These are phyloP conservation scores for Tetragnatha versicolor DNA, from an alignment of 1,140 invertebrate species.

Conservation along the genomic window DNA sequence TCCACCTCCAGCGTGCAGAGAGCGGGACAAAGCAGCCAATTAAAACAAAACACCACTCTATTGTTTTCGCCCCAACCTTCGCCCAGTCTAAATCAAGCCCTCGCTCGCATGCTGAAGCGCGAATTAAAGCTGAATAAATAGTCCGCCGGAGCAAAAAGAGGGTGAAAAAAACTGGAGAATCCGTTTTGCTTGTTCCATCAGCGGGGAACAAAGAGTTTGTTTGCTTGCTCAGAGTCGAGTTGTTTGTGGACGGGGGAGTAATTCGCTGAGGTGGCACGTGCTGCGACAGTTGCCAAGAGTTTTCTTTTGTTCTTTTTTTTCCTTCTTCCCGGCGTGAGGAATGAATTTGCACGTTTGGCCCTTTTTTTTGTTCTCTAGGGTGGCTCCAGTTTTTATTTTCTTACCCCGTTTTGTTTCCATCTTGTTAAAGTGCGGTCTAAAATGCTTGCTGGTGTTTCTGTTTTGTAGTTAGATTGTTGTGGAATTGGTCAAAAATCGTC, in stretches of 20 bases:
- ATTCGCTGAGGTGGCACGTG: constrained; percentile 49
- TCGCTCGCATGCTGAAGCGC: constrained; percentile 8
- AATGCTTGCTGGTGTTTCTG: no score
- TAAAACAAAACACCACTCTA: constrained; percentile 24
- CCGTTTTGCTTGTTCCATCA: constrained; percentile 28
- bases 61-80: constrained; percentile 30
- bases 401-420: no score
- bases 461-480: no score
- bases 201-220: constrained; percentile 47
- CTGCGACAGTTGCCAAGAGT: constrained; percentile 27
- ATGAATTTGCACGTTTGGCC: constrained; percentile 33
- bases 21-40: not conserved
- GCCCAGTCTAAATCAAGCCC: constrained; percentile 31
- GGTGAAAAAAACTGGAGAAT: constrained; percentile 34
- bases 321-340: constrained; percentile 21
- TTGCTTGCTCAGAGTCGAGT: constrained; percentile 42
- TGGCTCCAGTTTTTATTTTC: no score
- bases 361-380: no score
- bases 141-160: not conserved
- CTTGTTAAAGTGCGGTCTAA: no score
- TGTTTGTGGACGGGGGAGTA: constrained; percentile 51
- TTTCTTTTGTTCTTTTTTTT: not conserved
- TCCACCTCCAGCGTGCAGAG: no score
- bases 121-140: constrained; percentile 30
- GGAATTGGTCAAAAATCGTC: no score